A percentile compares a stretch with the other conserved stretches of the same genome.
Conservation (phyloP, 2,113 vertebrate genomes). For the Melanostigma gelatinosum region DNA sequence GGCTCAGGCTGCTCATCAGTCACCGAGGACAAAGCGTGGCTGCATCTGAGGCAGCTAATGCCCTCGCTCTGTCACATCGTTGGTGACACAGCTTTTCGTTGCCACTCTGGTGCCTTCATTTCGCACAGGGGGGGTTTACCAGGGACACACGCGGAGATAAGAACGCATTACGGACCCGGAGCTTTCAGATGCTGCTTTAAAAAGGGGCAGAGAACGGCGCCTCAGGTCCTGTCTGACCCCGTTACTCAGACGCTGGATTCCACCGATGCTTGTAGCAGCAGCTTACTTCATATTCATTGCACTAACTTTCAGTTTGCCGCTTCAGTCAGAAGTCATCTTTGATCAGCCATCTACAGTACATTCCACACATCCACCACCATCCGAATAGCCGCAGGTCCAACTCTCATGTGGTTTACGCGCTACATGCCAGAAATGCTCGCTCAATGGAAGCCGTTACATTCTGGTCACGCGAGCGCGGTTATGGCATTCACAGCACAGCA, state of each 20-base stretch:
- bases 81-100: conserved; percentile 71
- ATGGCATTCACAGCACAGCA: not conserved
- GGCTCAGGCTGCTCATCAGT: conserved; percentile 65
- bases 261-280: conserved; percentile 34
- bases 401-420: conserved; percentile 13
- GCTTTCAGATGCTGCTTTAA: conserved; percentile 59
- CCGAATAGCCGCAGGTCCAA: conserved; percentile 23
- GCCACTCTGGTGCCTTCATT: conserved; percentile 60
- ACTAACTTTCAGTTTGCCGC: conserved; percentile 42
- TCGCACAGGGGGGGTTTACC: conserved; percentile 38
- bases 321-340: conserved; percentile 48
- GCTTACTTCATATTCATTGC: conserved; percentile 53
- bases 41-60: conserved; percentile 65
- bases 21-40: conserved; percentile 45
- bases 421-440: not conserved
- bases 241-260: conserved; percentile 1
- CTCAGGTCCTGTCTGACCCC: conserved; percentile 51
- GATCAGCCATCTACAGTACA: conserved; percentile 23
- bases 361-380: conserved; percentile 15
- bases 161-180: conserved; percentile 18
- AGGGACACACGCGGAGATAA: conserved; percentile 56
- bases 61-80: conserved; percentile 74
- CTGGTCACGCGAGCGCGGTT: not conserved
- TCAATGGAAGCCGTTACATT: conserved; percentile 29
- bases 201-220: conserved; percentile 33